Base-by-base conservation (phyloP, 1,140 invertebrate species). In the Drosophila erecta region DNA sequence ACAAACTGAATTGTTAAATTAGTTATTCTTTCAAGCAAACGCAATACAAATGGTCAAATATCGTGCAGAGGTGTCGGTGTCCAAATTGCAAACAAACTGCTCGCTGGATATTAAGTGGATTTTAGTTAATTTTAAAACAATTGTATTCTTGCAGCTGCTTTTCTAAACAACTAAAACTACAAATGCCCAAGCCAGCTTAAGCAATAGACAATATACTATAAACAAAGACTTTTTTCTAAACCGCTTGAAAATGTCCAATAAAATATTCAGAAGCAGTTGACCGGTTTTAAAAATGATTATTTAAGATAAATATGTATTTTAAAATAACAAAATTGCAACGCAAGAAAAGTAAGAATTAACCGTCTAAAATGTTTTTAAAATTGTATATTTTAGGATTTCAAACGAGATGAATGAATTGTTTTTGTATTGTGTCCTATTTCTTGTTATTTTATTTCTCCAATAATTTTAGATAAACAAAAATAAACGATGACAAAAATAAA, bases 381-480 rank as follows among this genome's bases (percentile, higher is more conserved):
- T 57, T 77, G 61, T 81, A 61, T 44, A 67, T 62, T 81, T 79
- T 73, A 40, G 67, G 69, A 60, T 60, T 51, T 77, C 57, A 65
- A 54, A 41, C 37, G 51, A 60, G 49, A 53, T 24, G 40, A 72
- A 41, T 11, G 40, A 53, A 61, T 53, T 73, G 67, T 72, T 61
- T 46, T 55, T 54, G 46, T 76, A 61, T 64, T 64, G 69, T 79
- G 53, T 67, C 73, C 81, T 64, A 75, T 76, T 79, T 84, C 53
- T 81, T 76, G 81, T 83, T 84, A 74, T 84, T 84, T 84, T 70
- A 79, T 76, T 83, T 83, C 35, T 74, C 81, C 47, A 79, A 51
- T 73, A 72, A 51, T 72, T 71, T 72, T 73, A 73, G 67, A 73
- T 61, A 73, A 72, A 61, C 67, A 53, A 73, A 60, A 72, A 73